Conservation (phyloP, 2,113 vertebrate genomes). For the Poicephalus gulielmi region DNA sequence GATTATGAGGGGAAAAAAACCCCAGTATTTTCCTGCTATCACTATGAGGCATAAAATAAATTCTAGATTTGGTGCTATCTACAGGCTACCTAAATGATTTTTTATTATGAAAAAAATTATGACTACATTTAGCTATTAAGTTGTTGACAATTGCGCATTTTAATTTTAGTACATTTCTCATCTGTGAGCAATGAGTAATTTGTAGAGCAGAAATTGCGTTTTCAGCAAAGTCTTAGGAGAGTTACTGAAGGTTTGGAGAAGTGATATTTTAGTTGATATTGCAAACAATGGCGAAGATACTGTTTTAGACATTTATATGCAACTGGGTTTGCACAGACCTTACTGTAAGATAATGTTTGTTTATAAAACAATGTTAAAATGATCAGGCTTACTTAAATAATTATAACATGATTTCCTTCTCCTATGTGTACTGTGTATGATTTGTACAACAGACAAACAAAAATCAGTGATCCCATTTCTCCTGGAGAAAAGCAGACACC, state of each 20-base stretch:
- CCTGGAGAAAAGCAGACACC: not conserved
- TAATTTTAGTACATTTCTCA: not conserved
- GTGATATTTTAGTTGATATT: not conserved
- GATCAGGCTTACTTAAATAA: not conserved
- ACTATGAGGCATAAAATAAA: not conserved
- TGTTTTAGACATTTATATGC: not conserved
- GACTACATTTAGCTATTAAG: not conserved
- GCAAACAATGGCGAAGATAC: rapidly evolving
- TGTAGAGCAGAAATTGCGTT: not conserved
- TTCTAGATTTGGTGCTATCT: not conserved
- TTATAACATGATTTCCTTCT: not conserved
- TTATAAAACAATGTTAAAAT: not conserved
- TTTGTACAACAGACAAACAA: not conserved
- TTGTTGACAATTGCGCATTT: not conserved
- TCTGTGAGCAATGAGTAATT: not conserved
- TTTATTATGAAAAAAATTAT: not conserved
- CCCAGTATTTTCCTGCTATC: not conserved
- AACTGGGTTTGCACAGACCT: not conserved
- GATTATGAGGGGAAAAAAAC: not conserved
- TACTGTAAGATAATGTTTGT: not conserved
- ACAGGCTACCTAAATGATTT: not conserved
- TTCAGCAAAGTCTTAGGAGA: not conserved
- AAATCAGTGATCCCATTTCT: not conserved
- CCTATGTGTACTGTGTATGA: not conserved
- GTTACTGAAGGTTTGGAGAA: not conserved